phyloP scores from a whole-genome alignment of 2,113 vertebrate species.

The Serilophus lunatus region DNA sequence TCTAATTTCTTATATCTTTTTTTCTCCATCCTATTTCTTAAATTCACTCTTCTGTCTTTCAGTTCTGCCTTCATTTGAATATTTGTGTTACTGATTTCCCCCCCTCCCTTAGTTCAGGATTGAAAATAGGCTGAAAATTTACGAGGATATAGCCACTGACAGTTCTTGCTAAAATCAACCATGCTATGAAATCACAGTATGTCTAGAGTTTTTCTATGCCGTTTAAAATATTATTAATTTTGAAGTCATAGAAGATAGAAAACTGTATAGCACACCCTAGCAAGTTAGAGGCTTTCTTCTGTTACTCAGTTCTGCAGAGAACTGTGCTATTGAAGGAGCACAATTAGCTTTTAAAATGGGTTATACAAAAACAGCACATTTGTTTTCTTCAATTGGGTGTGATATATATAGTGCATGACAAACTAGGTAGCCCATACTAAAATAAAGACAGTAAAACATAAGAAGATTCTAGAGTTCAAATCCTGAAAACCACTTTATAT shows the following conservation, averaged over 20 bases:
- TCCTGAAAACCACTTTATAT: not conserved
- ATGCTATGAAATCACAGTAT: not conserved
- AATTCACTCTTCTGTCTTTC: slow-evolving; percentile 6
- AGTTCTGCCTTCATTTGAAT: slow-evolving; percentile 28
- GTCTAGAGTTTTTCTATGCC: not conserved
- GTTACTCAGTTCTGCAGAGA: not conserved
- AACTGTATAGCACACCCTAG: not conserved
- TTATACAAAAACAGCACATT: not conserved
- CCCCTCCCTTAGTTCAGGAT: not conserved
- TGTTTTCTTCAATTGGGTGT: not conserved
- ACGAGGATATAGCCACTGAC: not conserved
- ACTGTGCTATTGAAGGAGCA: not conserved
- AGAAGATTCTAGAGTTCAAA: not conserved
- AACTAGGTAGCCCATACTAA: not conserved
- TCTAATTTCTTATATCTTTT: slow-evolving; percentile 50
- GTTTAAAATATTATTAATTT: not conserved
- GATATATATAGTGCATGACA: not conserved
- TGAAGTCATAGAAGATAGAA: not conserved
- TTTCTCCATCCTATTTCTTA: not conserved
- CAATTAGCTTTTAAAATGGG: not conserved
- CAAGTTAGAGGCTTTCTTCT: not conserved
- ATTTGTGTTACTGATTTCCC: not conserved
- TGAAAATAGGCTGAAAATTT: not conserved
- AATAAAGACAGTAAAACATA: not conserved
- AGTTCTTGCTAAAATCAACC: not conserved